phyloP scores from a whole-genome alignment of 2,888 invertebrate species.

The Oxycera nigricornis region DNA sequence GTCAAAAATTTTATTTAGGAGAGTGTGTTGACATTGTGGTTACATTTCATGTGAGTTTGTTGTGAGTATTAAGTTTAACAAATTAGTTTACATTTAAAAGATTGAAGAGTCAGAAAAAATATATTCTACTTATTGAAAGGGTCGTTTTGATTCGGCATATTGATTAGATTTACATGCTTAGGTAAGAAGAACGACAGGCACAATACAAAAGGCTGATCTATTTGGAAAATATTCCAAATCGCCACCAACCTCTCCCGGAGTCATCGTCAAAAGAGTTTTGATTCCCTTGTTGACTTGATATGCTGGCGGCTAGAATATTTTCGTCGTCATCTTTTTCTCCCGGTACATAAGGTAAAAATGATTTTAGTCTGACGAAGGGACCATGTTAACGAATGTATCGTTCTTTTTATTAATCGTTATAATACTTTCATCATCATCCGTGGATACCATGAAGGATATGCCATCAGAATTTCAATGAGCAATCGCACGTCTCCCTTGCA shows the following conservation, averaged over 20 bases:
- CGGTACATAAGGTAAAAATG: neutral
- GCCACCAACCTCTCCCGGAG: neutral
- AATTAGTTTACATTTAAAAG: no score
- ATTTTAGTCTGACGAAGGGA: constrained; percentile 28
- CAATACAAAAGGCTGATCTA: no score
- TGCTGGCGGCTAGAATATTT: constrained; percentile 35
- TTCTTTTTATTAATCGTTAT: constrained; percentile 14
- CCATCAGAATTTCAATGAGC: constrained; percentile 38
- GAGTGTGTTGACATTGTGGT: neutral
- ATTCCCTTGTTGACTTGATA: constrained; percentile 24
- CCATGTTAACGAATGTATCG: constrained; percentile 32
- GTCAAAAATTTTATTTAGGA: neutral
- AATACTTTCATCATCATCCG: constrained; percentile 33
- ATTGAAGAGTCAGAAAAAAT: no score
- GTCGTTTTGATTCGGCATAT: no score
- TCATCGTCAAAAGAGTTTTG: constrained; percentile 5
- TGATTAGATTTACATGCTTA: no score
- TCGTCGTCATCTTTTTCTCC: constrained; percentile 23
- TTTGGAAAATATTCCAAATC: no score
- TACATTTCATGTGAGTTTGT: neutral
- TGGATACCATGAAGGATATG: constrained; percentile 30
- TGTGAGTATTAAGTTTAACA: no score
- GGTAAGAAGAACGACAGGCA: no score
- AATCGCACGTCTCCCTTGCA: neutral
- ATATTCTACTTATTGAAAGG: no score